Conservation (phyloP, 2,797 vertebrate genomes). For the Alauda arvensis region DNA sequence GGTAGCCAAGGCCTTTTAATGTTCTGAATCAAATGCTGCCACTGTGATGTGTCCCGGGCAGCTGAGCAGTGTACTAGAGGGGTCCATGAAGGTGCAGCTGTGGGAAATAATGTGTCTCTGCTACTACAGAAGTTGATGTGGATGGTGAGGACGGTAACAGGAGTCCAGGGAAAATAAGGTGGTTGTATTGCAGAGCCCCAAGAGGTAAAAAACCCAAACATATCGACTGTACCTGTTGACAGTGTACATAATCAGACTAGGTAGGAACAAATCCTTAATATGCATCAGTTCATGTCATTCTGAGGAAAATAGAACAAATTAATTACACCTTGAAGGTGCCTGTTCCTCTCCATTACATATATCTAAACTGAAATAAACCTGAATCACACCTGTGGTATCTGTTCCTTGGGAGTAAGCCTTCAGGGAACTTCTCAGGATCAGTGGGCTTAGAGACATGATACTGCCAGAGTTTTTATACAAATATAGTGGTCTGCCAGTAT, state of each 20-base stretch:
- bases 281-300: neutral
- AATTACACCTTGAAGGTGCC: neutral
- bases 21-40: neutral
- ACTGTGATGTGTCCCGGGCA: neutral
- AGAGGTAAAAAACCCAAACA: neutral
- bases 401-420: neutral
- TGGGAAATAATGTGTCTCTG: accelerated
- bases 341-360: neutral
- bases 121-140: neutral
- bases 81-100: neutral
- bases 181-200: neutral
- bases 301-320: neutral
- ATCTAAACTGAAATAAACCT: neutral
- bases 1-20: neutral
- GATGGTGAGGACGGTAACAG: neutral
- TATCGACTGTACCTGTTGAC: neutral
- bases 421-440: neutral
- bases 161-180: neutral
- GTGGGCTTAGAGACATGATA: neutral
- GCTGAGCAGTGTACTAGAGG: neutral
- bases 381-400: neutral
- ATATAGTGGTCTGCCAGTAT: neutral
- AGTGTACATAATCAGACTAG: neutral
- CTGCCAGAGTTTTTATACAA: neutral
- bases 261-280: neutral